phyloP scores from a whole-genome alignment of 2,888 invertebrate genomes.

The Cacoxenus indagator region DNA sequence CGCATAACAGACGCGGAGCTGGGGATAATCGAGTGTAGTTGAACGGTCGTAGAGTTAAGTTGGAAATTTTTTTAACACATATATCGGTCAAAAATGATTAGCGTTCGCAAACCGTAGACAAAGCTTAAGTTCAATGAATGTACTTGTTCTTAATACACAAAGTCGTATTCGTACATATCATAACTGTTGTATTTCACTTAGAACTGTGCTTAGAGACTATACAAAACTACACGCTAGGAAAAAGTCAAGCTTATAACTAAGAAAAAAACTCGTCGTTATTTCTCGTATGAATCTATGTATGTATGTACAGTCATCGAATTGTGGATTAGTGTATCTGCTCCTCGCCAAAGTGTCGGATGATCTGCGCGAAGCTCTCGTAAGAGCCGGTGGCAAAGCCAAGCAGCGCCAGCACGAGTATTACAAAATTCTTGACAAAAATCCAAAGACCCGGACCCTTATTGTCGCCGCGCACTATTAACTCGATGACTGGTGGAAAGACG shows the following conservation, averaged over 20 bases:
- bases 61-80: too few relatives aligned
- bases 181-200: not conserved
- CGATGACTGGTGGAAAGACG: constrained; percentile 89
- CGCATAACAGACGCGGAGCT: too few relatives aligned
- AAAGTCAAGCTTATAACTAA: not conserved
- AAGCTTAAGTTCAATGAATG: too few relatives aligned
- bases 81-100: too few relatives aligned
- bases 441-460: constrained; percentile 71
- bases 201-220: not conserved
- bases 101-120: too few relatives aligned
- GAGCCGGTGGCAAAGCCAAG: constrained; percentile 83
- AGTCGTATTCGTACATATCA: not conserved
- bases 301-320: not conserved
- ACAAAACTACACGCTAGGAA: not conserved
- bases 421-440: constrained; percentile 74
- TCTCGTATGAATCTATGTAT: not conserved
- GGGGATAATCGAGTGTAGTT: too few relatives aligned
- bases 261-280: not conserved
- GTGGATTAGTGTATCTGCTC: constrained; percentile 35
- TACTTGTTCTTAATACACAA: too few relatives aligned
- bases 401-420: constrained; percentile 78
- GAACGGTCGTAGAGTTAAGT: too few relatives aligned
- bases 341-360: constrained; percentile 57
- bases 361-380: constrained; percentile 77
- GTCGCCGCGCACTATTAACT: constrained; percentile 80